These are phyloP conservation scores for Suillia variegata DNA, from an alignment of 2,888 invertebrate species.

Conservation along the genomic window DNA sequence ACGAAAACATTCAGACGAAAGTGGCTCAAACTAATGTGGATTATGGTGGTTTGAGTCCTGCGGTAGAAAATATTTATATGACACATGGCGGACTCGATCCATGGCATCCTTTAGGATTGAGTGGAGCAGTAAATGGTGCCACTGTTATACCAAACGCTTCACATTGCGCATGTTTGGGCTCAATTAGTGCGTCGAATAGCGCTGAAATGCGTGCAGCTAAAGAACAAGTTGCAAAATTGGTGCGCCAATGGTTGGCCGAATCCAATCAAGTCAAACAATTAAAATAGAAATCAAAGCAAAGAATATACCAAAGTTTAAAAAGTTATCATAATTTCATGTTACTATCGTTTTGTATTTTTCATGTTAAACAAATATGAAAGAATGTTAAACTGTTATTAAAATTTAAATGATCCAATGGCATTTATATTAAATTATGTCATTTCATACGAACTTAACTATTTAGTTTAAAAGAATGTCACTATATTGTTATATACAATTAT, in stretches of 20 bases:
- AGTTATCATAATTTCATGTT: too few species aligned
- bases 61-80: slow-evolving; percentile 62
- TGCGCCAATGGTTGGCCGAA: slow-evolving; percentile 43
- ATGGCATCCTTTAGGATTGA: slow-evolving; percentile 63
- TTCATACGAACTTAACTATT: too few species aligned
- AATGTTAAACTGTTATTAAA: too few species aligned
- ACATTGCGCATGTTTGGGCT: slow-evolving; percentile 49
- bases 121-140: slow-evolving; percentile 33
- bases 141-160: slow-evolving; percentile 42
- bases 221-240: slow-evolving; percentile 33
- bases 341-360: too few species aligned
- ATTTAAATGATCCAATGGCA: too few species aligned
- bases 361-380: too few species aligned
- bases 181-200: slow-evolving; percentile 43
- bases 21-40: slow-evolving; percentile 57
- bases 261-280: slow-evolving; percentile 7
- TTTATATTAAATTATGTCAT: too few species aligned
- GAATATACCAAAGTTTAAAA: too few species aligned
- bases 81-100: slow-evolving; percentile 65
- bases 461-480: too few species aligned
- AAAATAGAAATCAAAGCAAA: too few species aligned
- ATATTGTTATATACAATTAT: too few species aligned
- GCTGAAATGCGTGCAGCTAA: slow-evolving; percentile 40
- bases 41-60: slow-evolving; percentile 61
- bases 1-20: slow-evolving; percentile 28